A percentile compares a stretch with the other conserved stretches of the same genome.
These are phyloP conservation scores for Diloba caeruleocephala DNA, from an alignment of 2,888 invertebrate species.

Conservation along the genomic window DNA sequence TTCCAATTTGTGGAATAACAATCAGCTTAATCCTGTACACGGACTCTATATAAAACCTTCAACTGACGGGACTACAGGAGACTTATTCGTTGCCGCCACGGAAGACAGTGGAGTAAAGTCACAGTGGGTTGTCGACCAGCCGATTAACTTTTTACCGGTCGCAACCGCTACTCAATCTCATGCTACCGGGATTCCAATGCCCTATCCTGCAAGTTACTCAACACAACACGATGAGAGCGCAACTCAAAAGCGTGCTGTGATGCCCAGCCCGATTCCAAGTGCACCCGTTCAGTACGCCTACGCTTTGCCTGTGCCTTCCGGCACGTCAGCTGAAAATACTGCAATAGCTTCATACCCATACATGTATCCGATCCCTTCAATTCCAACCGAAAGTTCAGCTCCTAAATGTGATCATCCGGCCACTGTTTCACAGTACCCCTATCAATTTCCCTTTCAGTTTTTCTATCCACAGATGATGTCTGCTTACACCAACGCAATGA, in stretches of 20 bases:
- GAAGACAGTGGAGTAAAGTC: constrained; percentile 78
- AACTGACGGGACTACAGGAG: constrained; percentile 79
- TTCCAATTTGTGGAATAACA: constrained; percentile 57
- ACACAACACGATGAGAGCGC: constrained; percentile 62
- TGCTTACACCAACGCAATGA: constrained; percentile 74
- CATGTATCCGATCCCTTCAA: constrained; percentile 56
- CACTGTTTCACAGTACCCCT: constrained; percentile 63
- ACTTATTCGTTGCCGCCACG: constrained; percentile 82
- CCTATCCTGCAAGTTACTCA: constrained; percentile 59
- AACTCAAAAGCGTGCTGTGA: constrained; percentile 71
- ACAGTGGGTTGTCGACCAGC: constrained; percentile 81
- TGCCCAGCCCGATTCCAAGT: constrained; percentile 64
- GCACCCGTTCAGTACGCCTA: constrained; percentile 74
- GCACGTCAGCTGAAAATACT: constrained; percentile 52
- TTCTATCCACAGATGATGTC: constrained; percentile 82
- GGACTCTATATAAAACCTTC: constrained; percentile 82
- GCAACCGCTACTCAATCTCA: constrained; percentile 60
- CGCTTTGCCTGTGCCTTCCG: constrained; percentile 63
- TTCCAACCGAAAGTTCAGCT: constrained; percentile 56
- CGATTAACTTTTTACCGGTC: constrained; percentile 73
- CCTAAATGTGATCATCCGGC: constrained; percentile 58
- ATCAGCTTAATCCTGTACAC: constrained; percentile 78
- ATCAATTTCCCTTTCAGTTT: constrained; percentile 66
- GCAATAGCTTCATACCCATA: constrained; percentile 66
- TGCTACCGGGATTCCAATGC: constrained; percentile 52